Evolutionary conservation across 92 coral and sea anemone genomes (phyloP).

Genomic region (Galaxea fascicularis): DNA sequence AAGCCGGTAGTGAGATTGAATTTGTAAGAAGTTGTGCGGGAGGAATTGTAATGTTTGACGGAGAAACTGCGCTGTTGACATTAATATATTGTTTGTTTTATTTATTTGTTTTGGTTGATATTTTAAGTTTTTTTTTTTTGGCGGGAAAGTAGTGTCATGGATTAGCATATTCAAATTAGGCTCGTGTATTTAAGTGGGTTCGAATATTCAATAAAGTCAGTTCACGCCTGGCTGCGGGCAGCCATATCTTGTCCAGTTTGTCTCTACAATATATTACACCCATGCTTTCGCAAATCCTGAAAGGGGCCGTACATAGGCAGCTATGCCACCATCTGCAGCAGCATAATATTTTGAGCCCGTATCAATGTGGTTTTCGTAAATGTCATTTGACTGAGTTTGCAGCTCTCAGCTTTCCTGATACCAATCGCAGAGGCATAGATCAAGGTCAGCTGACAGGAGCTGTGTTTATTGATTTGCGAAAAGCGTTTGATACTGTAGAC

Average conservation of each 20-base stretch:
- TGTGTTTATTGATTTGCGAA: no score
- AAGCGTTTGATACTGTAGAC: no score
- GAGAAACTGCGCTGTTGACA: no score
- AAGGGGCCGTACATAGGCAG: no score
- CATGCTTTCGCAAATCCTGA: constrained; percentile 49
- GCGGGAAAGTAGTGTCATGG: background rate
- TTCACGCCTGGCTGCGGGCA: background rate
- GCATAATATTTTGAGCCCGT: no score
- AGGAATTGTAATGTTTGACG: background rate
- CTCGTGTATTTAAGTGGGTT: background rate
- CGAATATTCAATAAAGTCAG: no score
- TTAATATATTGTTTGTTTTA: background rate
- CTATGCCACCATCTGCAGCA: no score
- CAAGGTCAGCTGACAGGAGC: no score
- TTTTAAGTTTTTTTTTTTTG: background rate
- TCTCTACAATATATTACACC: no score
- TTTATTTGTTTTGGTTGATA: background rate
- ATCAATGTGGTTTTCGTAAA: constrained; percentile 72
- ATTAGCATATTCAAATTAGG: background rate
- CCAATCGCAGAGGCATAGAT: constrained; percentile 70
- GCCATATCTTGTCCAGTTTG: no score
- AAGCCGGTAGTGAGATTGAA: background rate
- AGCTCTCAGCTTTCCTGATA: constrained; percentile 63
- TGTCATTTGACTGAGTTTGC: constrained; percentile 64
- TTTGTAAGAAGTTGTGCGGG: background rate